Conservation (phyloP, 2,797 vertebrate genomes). For the Mallotus villosus region DNA sequence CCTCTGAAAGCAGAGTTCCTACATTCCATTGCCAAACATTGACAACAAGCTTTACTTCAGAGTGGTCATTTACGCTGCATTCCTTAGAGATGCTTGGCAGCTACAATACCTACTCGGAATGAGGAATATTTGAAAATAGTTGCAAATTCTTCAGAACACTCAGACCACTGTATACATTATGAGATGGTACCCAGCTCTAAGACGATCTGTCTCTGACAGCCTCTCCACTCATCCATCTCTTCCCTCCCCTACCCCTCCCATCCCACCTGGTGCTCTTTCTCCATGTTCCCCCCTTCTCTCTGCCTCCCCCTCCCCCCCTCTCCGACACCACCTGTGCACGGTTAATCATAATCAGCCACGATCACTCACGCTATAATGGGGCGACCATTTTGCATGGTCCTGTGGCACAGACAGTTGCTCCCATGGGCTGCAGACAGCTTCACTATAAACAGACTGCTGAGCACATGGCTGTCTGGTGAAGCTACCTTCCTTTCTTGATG, state of each 20-base stretch:
- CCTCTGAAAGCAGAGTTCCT: no score
- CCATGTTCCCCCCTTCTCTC: not conserved
- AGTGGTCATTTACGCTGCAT: no score
- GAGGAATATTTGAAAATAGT: no score
- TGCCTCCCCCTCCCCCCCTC: slow-evolving; percentile 30
- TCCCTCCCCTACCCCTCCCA: slow-evolving; percentile 29
- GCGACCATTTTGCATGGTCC: slow-evolving; percentile 37
- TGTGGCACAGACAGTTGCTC: slow-evolving; percentile 24
- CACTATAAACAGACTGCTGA: slow-evolving; percentile 3
- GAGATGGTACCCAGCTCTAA: not conserved
- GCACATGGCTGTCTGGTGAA: not conserved
- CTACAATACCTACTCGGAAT: no score
- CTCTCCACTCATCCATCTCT: slow-evolving; percentile 59
- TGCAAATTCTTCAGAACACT: no score
- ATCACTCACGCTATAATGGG: slow-evolving; percentile 39
- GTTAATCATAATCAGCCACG: slow-evolving; percentile 58
- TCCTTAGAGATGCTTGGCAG: no score
- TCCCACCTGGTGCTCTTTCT: slow-evolving; percentile 55
- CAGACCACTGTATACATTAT: not conserved
- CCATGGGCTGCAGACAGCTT: not conserved
- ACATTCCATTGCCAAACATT: no score
- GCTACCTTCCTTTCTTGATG: no score
- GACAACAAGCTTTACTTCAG: no score
- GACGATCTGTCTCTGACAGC: slow-evolving; percentile 33
- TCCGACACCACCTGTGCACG: slow-evolving; percentile 52